Conservation (phyloP, 1,140 invertebrate genomes). For the Pseudomyrmex dendroicus region DNA sequence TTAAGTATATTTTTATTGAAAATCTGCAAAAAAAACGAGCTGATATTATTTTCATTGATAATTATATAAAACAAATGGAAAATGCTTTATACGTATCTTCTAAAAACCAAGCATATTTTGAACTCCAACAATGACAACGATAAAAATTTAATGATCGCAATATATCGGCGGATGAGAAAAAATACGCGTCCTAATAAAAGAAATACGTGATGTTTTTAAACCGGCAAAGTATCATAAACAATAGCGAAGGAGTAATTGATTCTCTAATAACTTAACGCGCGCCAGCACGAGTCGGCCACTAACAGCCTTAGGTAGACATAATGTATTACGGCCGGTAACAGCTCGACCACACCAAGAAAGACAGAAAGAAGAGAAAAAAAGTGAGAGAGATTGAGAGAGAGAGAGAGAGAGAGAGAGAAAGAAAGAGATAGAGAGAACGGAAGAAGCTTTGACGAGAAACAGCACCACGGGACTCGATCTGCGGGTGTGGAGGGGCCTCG, state of each 20-base stretch:
- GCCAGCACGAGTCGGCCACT: constrained; percentile 77
- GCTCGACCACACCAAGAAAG: constrained; percentile 63
- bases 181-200: constrained; percentile 11
- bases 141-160: too few relatives aligned
- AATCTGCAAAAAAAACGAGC: too few relatives aligned
- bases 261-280: constrained; percentile 85
- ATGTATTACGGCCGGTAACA: constrained; percentile 79
- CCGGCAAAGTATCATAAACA: constrained; percentile 79
- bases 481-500: constrained; percentile 48
- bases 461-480: constrained; percentile 35
- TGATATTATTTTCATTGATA: too few relatives aligned
- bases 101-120: too few relatives aligned
- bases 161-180: constrained; percentile 2
- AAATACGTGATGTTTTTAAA: constrained; percentile 30
- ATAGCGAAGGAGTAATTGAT: constrained; percentile 85
- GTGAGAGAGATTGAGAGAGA: background rate
- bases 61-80: too few relatives aligned
- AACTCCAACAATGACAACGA: too few relatives aligned
- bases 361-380: constrained; percentile 15
- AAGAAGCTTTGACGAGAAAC: constrained; percentile 61
- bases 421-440: background rate
- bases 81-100: too few relatives aligned
- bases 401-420: background rate
- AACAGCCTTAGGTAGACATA: constrained; percentile 82
- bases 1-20: too few relatives aligned